A percentile compares a stretch with the other conserved stretches of the same genome.
Conservation (phyloP, 1,140 invertebrate species). For the Drosophila paulistorum region DNA sequence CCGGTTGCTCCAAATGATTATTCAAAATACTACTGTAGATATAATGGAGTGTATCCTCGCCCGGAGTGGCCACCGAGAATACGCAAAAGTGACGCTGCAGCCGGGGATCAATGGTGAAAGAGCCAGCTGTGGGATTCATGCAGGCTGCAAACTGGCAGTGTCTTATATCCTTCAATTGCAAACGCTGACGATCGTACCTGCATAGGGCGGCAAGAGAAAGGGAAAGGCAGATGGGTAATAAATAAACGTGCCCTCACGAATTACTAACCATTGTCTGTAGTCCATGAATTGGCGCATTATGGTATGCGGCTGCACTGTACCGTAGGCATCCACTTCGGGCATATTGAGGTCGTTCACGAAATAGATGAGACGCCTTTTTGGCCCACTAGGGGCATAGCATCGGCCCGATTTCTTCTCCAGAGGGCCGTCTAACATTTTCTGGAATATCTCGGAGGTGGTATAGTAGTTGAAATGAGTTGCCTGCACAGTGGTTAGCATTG, state of each 20-base stretch:
- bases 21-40: conserved; percentile 93
- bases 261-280: conserved; percentile 91
- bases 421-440: conserved; percentile 95
- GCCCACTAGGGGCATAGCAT: conserved; percentile 95
- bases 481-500: conserved; percentile 85
- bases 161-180: conserved; percentile 95
- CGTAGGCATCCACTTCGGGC: conserved; percentile 97
- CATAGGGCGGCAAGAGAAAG: too few species aligned
- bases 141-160: conserved; percentile 97
- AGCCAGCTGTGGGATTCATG: conserved; percentile 98
- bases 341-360: conserved; percentile 99
- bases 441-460: conserved; percentile 96
- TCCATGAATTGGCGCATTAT: conserved; percentile 97
- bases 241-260: not conserved
- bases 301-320: conserved; percentile 97
- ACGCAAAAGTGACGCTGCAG: conserved; percentile 97
- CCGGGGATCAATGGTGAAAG: conserved; percentile 95
- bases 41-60: conserved; percentile 89
- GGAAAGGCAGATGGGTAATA: not conserved
- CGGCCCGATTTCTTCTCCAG: conserved; percentile 97
- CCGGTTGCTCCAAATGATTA: conserved; percentile 89
- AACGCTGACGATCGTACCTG: conserved; percentile 91
- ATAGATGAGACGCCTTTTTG: conserved; percentile 94
- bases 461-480: conserved; percentile 98
- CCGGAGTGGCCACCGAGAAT: conserved; percentile 94